Conservation (phyloP, 2,797 vertebrate species). For the Forpus xanthops region DNA sequence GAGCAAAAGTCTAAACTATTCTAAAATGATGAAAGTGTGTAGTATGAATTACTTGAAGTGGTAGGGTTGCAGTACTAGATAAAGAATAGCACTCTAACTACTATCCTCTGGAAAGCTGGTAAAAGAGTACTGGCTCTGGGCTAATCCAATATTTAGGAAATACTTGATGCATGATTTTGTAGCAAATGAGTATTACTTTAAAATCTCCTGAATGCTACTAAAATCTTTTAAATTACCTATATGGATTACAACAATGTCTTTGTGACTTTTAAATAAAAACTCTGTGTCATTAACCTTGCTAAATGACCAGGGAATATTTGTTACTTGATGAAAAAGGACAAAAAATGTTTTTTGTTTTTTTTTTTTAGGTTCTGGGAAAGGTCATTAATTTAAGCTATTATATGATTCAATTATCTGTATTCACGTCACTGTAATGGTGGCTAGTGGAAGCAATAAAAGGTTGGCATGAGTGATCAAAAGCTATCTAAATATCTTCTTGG, state of each 20-base stretch:
- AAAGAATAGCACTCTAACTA: neutral
- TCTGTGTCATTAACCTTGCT: neutral
- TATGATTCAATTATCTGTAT: neutral
- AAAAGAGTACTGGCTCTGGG: neutral
- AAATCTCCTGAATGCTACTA: neutral
- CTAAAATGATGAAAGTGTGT: neutral
- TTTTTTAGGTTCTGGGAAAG: neutral
- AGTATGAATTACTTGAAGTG: neutral
- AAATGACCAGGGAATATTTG: neutral
- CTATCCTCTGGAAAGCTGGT: neutral
- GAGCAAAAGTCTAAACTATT: neutral
- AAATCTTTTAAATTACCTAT: neutral
- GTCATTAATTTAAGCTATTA: neutral
- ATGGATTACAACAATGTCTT: neutral
- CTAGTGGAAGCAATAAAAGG: neutral
- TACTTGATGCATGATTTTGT: neutral
- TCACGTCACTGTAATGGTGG: neutral
- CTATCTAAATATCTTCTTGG: neutral
- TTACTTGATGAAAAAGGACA: neutral
- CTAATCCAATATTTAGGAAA: neutral
- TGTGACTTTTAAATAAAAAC: neutral
- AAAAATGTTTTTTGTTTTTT: neutral
- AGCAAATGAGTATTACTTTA: neutral
- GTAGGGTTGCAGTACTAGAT: neutral
- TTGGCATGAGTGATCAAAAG: neutral